Evolutionary conservation across 2,113 vertebrate species (phyloP), one percentile per base, ranked within the genome.

Genomic region (Diphyllodes magnificus): DNA sequence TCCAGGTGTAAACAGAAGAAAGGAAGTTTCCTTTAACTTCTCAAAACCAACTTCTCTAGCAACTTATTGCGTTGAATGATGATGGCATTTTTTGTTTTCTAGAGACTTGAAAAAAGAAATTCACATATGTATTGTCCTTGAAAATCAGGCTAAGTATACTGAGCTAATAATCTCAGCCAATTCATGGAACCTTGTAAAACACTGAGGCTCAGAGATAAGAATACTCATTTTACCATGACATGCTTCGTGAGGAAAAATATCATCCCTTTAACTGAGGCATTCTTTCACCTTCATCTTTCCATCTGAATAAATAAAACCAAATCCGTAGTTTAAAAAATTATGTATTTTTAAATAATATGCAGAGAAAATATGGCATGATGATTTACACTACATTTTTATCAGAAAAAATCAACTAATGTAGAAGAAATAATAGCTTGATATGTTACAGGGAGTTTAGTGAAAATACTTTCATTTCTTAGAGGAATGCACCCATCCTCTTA

Each of bases 351-450:
- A 59, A 33, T 60, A 61, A 82, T 35, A 15, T 54, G 5, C 8
- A 30, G 10, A 51, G 19, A 49, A 91, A 63, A 59, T 37, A 59
- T 0, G 0, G 4, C 23, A 20, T 18, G 28, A 21, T 1, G 1
- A 4, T 45, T 73, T 94, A 15, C 15, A 35, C 21, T 33, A 39
- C 13, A 6, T 72, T 86, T 86, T 75, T 50, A 19, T 56, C 0
- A 4, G 19, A 61, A 81, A 91, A 78, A 61, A 49, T 31, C 1
- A 57, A 60, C 20, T 76, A 25, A 23, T 24, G 4, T 61, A 25
- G 37, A 63, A 66, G 57, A 79, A 75, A 39, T 54, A 65, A 20
- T 61, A 76, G 19, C 23, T 82, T 31, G 19, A 6, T 61, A 2
- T 54, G 3, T 64, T 57, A 16, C 50, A 57, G 45, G 23, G 54